phyloP scores from a whole-genome alignment of 2,113 vertebrate genomes.

The Zosterops pallidus region DNA sequence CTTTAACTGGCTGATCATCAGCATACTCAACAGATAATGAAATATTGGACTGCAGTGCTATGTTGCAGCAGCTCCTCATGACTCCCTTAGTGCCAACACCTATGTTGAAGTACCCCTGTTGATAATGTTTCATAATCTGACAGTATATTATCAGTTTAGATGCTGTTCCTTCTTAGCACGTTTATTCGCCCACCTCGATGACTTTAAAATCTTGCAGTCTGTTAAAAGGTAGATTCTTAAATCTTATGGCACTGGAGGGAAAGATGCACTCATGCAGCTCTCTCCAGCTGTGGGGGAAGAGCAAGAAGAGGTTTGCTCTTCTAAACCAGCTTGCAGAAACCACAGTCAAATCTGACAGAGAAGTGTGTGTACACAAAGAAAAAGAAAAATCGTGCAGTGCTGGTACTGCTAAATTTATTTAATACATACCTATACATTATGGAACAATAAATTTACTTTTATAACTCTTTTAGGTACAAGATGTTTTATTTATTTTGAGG shows the following conservation, averaged over 20 bases:
- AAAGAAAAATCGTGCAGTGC: background rate
- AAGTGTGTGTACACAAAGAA: background rate
- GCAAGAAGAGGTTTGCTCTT: background rate
- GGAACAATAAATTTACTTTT: background rate
- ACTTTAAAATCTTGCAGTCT: background rate
- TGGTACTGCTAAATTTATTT: background rate
- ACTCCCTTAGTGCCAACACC: background rate
- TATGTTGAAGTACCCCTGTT: background rate
- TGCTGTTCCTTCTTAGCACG: background rate
- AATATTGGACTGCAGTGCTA: background rate
- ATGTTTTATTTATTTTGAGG: background rate
- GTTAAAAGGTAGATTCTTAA: background rate
- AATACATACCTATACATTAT: background rate
- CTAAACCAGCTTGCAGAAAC: background rate
- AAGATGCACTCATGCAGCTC: background rate
- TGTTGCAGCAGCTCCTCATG: background rate
- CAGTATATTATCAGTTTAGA: background rate
- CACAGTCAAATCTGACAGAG: background rate
- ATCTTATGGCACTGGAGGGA: background rate
- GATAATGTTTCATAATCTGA: background rate
- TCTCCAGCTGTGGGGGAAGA: background rate
- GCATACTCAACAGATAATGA: accelerated
- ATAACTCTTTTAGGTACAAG: background rate
- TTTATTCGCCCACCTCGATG: background rate
- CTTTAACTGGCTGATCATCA: background rate